Conservation (phyloP, 53 echinoderm and acorn worm genomes). For the Pentamera pediparva region DNA sequence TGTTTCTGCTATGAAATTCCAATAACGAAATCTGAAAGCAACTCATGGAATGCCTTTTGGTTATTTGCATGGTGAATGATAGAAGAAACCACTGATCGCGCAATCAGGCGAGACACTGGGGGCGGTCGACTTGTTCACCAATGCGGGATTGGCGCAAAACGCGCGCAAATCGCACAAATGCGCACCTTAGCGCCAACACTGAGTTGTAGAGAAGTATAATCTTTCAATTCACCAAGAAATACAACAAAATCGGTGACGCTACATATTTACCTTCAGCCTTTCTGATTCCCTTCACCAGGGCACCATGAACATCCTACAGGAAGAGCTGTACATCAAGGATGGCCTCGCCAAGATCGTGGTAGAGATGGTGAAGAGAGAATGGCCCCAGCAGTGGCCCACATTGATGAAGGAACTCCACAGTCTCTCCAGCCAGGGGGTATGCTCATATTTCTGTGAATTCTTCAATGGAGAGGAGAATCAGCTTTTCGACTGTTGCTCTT, state of each 20-base stretch:
- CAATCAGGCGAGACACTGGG: not conserved
- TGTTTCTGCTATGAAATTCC: too few relatives aligned
- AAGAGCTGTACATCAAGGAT: conserved; percentile 80
- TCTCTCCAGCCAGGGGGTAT: conserved; percentile 76
- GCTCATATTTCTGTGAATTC: not conserved
- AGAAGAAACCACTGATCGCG: not conserved
- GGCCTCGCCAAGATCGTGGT: conserved; percentile 90
- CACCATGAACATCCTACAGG: conserved; percentile 57
- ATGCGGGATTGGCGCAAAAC: not conserved
- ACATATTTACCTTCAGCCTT: not conserved
- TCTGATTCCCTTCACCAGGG: conserved; percentile 42
- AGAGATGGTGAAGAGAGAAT: conserved; percentile 96
- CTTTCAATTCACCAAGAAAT: too few relatives aligned
- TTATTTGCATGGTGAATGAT: too few relatives aligned
- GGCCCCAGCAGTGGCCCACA: conserved; percentile 96
- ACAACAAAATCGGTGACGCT: too few relatives aligned
- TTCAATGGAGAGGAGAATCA: not conserved
- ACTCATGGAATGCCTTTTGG: too few relatives aligned
- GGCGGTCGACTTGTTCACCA: not conserved
- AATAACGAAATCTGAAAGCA: too few relatives aligned
- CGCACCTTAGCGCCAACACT: not conserved
- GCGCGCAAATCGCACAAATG: not conserved
- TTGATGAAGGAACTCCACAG: conserved; percentile 74
- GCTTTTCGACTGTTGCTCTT: not conserved
- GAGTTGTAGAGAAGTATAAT: too few relatives aligned